phyloP scores from a whole-genome alignment of 1,140 invertebrate genomes.

The Sipha flava region DNA sequence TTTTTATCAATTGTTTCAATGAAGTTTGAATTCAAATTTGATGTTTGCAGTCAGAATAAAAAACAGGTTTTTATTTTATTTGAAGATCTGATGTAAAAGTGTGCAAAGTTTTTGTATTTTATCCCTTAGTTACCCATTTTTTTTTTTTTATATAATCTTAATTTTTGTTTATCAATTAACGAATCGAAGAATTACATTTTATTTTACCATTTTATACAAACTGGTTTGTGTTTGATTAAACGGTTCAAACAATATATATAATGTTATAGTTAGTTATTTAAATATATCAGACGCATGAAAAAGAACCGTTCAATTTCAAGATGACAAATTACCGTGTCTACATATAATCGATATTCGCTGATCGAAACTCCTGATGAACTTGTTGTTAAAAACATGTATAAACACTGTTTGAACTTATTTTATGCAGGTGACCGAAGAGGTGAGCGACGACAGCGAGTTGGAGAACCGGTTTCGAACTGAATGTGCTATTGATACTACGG shows the following conservation, averaged over 20 bases:
- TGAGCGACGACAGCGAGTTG: slow-evolving; percentile 62
- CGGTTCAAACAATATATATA: neutral
- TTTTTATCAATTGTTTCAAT: no score
- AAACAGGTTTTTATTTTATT: no score
- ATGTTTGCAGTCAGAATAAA: no score
- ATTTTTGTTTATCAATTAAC: neutral
- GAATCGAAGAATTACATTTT: no score
- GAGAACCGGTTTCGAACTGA: slow-evolving; percentile 23
- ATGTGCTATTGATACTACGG: slow-evolving; percentile 10
- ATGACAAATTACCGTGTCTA: neutral
- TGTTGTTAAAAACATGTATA: neutral
- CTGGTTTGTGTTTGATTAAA: neutral
- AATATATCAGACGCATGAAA: neutral
- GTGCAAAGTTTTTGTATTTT: no score
- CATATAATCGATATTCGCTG: neutral
- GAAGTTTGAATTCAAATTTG: no score
- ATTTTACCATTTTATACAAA: neutral
- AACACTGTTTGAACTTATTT: slow-evolving; percentile 37
- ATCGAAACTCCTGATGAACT: neutral
- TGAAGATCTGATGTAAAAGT: no score
- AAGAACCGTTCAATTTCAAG: neutral
- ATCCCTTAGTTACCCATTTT: no score
- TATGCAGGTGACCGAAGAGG: slow-evolving; percentile 56
- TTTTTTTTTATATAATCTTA: no score
- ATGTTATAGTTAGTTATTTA: neutral